Percentiles rank a stretch among this genome's conserved stretches.
Evolutionary conservation across 2,888 invertebrate genomes (phyloP).

Genomic region (Amphiduros pacificus): DNA sequence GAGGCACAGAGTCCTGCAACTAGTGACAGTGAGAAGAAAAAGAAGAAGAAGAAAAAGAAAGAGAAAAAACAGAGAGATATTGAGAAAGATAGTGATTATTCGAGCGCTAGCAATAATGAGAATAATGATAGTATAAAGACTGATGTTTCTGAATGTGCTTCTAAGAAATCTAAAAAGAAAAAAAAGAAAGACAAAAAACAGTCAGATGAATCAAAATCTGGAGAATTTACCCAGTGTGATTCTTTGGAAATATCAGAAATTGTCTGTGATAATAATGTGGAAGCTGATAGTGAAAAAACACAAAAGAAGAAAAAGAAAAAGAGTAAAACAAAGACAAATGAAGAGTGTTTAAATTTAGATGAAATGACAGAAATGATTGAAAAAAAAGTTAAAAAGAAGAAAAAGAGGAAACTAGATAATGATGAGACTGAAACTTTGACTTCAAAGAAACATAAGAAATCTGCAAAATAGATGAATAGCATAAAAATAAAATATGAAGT

Average conservation of each 20-base stretch:
- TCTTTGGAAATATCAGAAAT: too few relatives aligned
- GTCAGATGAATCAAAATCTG: neutral
- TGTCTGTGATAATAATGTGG: too few relatives aligned
- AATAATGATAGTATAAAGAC: too few relatives aligned
- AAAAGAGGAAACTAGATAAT: too few relatives aligned
- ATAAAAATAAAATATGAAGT: too few relatives aligned
- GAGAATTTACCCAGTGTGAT: neutral
- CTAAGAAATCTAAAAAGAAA: conserved; percentile 12
- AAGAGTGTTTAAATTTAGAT: too few relatives aligned
- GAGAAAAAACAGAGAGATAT: neutral
- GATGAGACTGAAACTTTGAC: too few relatives aligned
- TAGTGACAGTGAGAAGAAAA: conserved; percentile 6
- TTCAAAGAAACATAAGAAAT: too few relatives aligned
- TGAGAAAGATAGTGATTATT: neutral
- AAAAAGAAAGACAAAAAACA: conserved; percentile 1
- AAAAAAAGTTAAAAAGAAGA: too few relatives aligned
- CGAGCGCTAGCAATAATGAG: too few relatives aligned
- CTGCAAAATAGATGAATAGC: too few relatives aligned
- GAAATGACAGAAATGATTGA: too few relatives aligned
- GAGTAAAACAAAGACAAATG: neutral
- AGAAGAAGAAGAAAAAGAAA: conserved; percentile 5
- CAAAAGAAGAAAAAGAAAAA: neutral
- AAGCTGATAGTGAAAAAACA: neutral
- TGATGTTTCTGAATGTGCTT: neutral
- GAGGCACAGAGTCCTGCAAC: conserved; percentile 61